Conservation (phyloP, 2,113 vertebrate species). For the Paratilapia polleni region DNA sequence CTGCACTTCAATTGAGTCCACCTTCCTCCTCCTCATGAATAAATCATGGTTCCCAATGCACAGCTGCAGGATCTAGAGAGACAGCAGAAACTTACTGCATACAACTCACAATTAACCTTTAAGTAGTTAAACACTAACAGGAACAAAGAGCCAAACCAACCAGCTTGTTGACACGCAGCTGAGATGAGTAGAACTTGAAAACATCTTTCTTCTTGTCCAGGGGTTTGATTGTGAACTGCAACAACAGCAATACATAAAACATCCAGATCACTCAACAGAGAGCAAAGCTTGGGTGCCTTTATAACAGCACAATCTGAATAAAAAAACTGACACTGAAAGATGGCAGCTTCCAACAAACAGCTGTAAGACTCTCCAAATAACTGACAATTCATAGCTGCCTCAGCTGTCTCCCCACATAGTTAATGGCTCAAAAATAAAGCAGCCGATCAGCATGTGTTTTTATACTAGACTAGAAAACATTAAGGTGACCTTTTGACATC, state of each 20-base stretch:
- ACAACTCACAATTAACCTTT: not conserved
- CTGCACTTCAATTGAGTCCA: conserved; percentile 91
- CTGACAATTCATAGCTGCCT: no score
- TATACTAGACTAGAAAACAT: no score
- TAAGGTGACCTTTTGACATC: no score
- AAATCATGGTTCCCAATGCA: conserved; percentile 92
- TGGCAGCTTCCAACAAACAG: not conserved
- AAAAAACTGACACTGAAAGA: not conserved
- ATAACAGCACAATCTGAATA: not conserved
- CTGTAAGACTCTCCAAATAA: not conserved
- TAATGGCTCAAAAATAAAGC: no score
- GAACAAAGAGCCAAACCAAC: conserved; percentile 73
- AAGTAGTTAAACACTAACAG: not conserved
- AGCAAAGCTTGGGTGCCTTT: not conserved
- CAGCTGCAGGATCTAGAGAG: conserved; percentile 86
- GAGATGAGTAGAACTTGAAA: conserved; percentile 93
- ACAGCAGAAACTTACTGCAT: not conserved
- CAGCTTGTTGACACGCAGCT: conserved; percentile 91
- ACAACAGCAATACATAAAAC: conserved; percentile 1
- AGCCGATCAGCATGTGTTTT: no score
- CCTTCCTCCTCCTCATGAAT: conserved; percentile 92
- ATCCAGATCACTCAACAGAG: not conserved
- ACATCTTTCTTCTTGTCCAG: conserved; percentile 93
- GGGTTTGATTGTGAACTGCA: conserved; percentile 90
- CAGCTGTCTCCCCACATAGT: no score